Evolutionary conservation across 2,113 vertebrate genomes (phyloP), one percentile per base, ranked within the genome.

Genomic region (Cryptomyrus ogoouensis): DNA sequence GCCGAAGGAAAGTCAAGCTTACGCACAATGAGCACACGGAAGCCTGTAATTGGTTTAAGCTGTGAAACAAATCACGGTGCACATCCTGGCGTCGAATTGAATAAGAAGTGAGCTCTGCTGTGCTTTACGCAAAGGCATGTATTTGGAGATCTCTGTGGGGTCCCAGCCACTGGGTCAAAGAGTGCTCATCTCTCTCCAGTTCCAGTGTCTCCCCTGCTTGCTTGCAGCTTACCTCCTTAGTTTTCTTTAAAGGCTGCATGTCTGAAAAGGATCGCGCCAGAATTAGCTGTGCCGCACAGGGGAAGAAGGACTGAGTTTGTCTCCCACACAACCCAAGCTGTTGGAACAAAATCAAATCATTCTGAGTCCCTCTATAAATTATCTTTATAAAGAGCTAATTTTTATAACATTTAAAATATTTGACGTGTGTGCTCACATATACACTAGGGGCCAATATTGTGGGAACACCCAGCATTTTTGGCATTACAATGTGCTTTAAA

Each of bases 201-300:
- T 44, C 87, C 19, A n/a, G 53, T 21, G 24, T 10, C 31, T 2
- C 27, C 58, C n/a, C 21, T 74, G 5, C 88, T 47, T 47, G 46
- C 9, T 77, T 49, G 15, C 42, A 83, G 19, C 70, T 90, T 56
- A 90, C 89, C 89, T 90, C 87, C 88, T 83, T 90, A 13, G 42
- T 88, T 83, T 74, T 90, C 70, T 90, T 88, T 56, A 49, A 10
- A 53, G 52, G 15, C 86, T 77, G 87, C 27, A 21, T 70, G 74
- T 46, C 90, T 88, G 89, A 0, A 88, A 80, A 53, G 62, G 21
- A 87, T 49, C 3, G 9, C 87, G 5, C 12, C 87, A 44, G 35
- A 62, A 88, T 58, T 88, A 88, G 53, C 31, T 42, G 86, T 19
- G 84, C 49, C 10, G 1, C 9, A 46, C 15, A 27, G 21, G 62